phyloP scores from a whole-genome alignment of 2,113 vertebrate species.

The Pollachius pollachius region DNA sequence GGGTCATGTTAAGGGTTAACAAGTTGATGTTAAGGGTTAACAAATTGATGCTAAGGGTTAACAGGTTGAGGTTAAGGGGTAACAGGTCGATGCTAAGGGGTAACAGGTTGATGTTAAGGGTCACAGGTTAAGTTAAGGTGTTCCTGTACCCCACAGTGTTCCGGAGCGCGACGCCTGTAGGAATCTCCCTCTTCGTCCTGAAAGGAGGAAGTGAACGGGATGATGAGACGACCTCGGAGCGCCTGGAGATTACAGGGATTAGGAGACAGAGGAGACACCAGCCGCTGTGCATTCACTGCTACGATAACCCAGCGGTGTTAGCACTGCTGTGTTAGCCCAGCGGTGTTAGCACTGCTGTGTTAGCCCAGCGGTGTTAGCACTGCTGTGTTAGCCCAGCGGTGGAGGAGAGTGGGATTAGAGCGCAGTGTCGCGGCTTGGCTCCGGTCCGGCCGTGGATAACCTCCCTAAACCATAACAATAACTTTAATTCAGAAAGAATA shows the following conservation, averaged over 20 bases:
- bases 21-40: no score
- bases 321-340: no score
- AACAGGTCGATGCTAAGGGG: no score
- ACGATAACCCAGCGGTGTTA: no score
- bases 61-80: no score
- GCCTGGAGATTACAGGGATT: no score
- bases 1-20: no score
- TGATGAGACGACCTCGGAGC: background rate
- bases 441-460: conserved; percentile 4
- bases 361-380: no score
- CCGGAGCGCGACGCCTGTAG: conserved; percentile 30
- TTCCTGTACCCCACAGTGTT: conserved; percentile 75
- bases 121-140: background rate
- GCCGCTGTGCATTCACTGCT: no score
- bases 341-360: no score
- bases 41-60: no score
- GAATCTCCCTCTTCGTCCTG: conserved; percentile 70
- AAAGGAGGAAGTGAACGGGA: background rate
- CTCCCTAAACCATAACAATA: conserved; percentile 39
- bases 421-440: background rate
- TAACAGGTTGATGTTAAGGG: background rate
- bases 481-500: conserved; percentile 53
- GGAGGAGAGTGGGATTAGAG: background rate
- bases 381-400: background rate
- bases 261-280: no score